A percentile compares a stretch with the other conserved stretches of the same genome.
Evolutionary conservation across 2,797 vertebrate species (phyloP).

Genomic region (Momotus momota): DNA sequence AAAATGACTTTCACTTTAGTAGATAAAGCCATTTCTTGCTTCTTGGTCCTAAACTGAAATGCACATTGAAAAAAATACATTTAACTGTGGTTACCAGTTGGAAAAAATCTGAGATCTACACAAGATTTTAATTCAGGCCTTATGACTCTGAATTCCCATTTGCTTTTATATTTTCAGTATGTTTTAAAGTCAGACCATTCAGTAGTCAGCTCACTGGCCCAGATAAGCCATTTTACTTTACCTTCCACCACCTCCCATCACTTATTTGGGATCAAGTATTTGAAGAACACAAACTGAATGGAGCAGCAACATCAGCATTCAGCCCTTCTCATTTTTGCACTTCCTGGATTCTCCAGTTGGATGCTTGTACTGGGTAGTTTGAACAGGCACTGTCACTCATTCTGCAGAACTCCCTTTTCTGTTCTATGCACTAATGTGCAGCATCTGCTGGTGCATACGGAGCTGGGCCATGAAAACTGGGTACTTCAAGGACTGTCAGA

Average conservation of each 20-base stretch:
- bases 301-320: neutral
- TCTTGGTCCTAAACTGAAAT: neutral
- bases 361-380: neutral
- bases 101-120: neutral
- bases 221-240: neutral
- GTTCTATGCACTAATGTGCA: neutral
- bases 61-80: neutral
- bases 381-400: neutral
- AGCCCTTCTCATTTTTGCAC: neutral
- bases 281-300: neutral
- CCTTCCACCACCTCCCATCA: too few relatives aligned
- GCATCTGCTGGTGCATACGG: neutral
- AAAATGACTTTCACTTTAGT: neutral
- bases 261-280: neutral
- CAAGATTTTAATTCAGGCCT: neutral
- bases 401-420: neutral
- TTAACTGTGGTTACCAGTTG: neutral
- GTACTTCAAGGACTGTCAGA: conserved; percentile 36
- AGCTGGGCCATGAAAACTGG: neutral
- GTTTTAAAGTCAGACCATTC: neutral
- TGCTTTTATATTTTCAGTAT: neutral
- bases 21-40: neutral
- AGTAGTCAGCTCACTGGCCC: neutral
- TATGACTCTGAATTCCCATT: neutral
- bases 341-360: neutral